Conservation (phyloP, 2,113 vertebrate species). For the Smithornis capensis region DNA sequence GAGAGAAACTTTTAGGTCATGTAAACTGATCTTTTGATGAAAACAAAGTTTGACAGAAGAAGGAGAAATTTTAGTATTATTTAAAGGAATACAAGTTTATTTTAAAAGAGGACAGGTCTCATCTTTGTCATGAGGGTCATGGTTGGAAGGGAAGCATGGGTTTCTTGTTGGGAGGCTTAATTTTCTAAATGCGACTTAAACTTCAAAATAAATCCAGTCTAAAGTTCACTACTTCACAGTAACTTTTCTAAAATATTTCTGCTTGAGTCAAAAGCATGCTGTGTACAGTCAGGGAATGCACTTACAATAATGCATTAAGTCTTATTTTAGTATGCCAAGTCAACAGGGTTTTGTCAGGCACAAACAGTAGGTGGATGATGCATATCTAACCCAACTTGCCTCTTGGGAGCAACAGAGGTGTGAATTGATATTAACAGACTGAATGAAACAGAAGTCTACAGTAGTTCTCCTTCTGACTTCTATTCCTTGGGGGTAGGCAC, state of each 20-base stretch:
- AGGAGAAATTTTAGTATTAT: background rate
- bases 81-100: background rate
- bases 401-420: background rate
- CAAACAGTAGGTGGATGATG: background rate
- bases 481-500: constrained; percentile 17
- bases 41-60: background rate
- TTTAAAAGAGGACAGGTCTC: background rate
- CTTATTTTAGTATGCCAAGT: background rate
- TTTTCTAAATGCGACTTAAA: background rate
- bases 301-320: background rate
- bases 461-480: background rate
- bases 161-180: background rate
- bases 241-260: background rate
- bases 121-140: fast-evolving
- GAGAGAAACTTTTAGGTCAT: background rate
- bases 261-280: background rate
- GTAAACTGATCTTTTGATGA: background rate
- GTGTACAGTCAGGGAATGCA: background rate
- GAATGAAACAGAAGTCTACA: background rate
- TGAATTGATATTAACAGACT: background rate
- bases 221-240: background rate
- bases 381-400: background rate
- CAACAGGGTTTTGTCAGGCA: background rate
- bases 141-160: background rate
- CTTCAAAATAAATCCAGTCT: background rate